Evolutionary conservation across 2,797 vertebrate species (phyloP).

Genomic region (Pygocentrus nattereri): DNA sequence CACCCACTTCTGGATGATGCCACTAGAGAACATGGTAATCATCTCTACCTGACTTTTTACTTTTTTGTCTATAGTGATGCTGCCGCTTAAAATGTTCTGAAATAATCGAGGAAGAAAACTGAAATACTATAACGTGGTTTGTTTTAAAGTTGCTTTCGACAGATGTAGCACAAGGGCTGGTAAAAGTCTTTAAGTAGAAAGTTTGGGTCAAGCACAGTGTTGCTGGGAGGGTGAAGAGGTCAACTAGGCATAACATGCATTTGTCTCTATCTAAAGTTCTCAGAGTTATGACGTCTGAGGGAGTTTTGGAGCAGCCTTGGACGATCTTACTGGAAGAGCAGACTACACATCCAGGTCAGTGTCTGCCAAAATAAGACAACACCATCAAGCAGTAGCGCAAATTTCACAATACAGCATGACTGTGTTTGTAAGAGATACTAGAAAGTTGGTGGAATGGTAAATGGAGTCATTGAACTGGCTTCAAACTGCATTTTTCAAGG

Average conservation of each 20-base stretch:
- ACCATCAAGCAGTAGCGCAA: background rate
- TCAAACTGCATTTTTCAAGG: background rate
- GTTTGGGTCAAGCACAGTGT: slow-evolving; percentile 39
- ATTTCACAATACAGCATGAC: background rate
- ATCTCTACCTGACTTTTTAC: slow-evolving; percentile 36
- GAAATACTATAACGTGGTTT: slow-evolving; percentile 25
- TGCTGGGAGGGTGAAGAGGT: slow-evolving; percentile 31
- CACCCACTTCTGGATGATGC: slow-evolving; percentile 57
- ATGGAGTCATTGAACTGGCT: background rate
- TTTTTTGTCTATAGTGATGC: slow-evolving; percentile 8
- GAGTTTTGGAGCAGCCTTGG: slow-evolving; percentile 65
- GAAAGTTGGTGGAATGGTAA: background rate
- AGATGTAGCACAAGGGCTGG: slow-evolving; percentile 30
- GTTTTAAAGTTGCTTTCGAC: slow-evolving; percentile 28
- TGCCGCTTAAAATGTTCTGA: background rate
- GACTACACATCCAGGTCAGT: slow-evolving; percentile 48
- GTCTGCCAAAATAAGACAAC: background rate
- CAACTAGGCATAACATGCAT: slow-evolving; percentile 40
- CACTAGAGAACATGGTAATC: slow-evolving; percentile 67
- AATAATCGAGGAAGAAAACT: background rate
- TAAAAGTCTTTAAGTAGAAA: slow-evolving; percentile 31
- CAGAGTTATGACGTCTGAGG: slow-evolving; percentile 66
- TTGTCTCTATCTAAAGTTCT: slow-evolving; percentile 61
- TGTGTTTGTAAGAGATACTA: slow-evolving; percentile 1
- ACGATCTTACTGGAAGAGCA: slow-evolving; percentile 66